Evolutionary conservation across 2,888 invertebrate genomes (phyloP).

Genomic region (Leucoma salicis): DNA sequence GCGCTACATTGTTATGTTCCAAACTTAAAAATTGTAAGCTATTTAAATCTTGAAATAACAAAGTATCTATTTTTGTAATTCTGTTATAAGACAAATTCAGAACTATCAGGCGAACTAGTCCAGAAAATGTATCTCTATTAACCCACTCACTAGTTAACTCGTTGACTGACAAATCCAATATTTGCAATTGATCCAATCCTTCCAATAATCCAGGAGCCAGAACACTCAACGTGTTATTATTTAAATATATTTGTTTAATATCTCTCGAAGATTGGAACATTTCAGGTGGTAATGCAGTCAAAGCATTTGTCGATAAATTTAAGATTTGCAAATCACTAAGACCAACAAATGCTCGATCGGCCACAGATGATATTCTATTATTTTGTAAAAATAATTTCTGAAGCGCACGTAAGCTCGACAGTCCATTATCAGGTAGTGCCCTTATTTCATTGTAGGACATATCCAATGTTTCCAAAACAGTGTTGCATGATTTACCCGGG

Average conservation of each 20-base stretch:
- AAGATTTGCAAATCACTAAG: constrained; percentile 86
- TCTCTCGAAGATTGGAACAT: constrained; percentile 88
- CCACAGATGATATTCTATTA: constrained; percentile 88
- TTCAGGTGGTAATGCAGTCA: constrained; percentile 89
- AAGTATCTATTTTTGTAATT: constrained; percentile 86
- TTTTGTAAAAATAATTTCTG: constrained; percentile 87
- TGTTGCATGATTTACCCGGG: constrained; percentile 86
- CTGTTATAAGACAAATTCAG: constrained; percentile 89
- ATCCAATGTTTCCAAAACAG: constrained; percentile 86
- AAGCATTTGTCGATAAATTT: constrained; percentile 90
- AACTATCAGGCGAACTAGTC: constrained; percentile 87
- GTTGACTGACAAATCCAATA: constrained; percentile 88
- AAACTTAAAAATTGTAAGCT: constrained; percentile 89
- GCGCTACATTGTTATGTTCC: constrained; percentile 86
- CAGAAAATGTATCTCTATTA: constrained; percentile 89
- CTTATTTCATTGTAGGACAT: constrained; percentile 89
- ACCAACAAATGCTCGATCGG: constrained; percentile 88
- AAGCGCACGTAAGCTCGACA: constrained; percentile 86
- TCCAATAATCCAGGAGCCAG: constrained; percentile 89
- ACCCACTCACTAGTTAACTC: constrained; percentile 90
- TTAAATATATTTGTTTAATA: constrained; percentile 87
- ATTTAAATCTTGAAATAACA: constrained; percentile 88
- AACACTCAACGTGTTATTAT: constrained; percentile 89
- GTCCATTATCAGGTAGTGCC: constrained; percentile 86
- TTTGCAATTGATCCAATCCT: constrained; percentile 87